These are phyloP conservation scores for Macropodus opercularis DNA, from an alignment of 2,797 vertebrate species.

Conservation along the genomic window DNA sequence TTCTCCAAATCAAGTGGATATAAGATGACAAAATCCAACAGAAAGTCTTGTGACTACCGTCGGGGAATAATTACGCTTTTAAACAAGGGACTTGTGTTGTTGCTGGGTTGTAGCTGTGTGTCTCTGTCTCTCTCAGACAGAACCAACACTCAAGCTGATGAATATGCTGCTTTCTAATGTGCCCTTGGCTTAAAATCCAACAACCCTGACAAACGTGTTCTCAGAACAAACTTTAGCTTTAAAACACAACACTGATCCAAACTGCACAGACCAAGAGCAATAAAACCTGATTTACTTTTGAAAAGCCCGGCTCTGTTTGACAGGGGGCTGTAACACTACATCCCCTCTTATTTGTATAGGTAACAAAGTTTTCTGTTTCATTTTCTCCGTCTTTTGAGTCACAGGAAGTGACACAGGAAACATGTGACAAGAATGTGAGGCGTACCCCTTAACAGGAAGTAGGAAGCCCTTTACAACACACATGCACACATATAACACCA, in stretches of 20 bases:
- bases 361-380: slow-evolving; percentile 24
- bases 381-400: slow-evolving; percentile 18
- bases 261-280: too few relatives aligned
- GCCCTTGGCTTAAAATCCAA: too few relatives aligned
- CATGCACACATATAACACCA: slow-evolving; percentile 3
- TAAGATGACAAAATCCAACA: background rate
- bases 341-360: slow-evolving; percentile 5
- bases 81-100: background rate
- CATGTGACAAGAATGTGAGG: slow-evolving; percentile 50
- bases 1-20: slow-evolving; percentile 25
- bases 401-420: slow-evolving; percentile 76
- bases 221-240: too few relatives aligned
- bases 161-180: too few relatives aligned
- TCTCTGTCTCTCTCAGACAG: too few relatives aligned
- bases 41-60: slow-evolving; percentile 48
- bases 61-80: slow-evolving; percentile 12
- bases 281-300: background rate
- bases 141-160: too few relatives aligned
- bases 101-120: too few relatives aligned
- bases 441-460: slow-evolving; percentile 47
- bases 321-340: too few relatives aligned
- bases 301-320: background rate
- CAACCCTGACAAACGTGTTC: too few relatives aligned
- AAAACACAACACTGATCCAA: too few relatives aligned
- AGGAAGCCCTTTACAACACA: slow-evolving; percentile 34